Conservation (phyloP, 2,113 vertebrate genomes). For the Scartelaos histophorus region DNA sequence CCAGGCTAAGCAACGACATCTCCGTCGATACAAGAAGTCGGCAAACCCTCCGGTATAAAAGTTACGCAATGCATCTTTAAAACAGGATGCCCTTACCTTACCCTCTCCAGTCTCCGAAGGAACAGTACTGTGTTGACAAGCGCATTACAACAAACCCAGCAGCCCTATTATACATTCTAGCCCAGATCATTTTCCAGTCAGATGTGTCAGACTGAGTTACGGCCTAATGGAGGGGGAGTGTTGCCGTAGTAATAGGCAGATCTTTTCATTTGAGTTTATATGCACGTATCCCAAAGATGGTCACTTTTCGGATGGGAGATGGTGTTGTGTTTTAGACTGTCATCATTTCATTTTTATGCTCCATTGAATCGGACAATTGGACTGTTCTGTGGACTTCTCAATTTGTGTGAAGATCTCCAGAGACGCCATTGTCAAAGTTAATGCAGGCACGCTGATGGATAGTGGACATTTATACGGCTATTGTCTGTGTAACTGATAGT, state of each 20-base stretch:
- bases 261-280: conserved; percentile 31
- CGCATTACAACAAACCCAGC: conserved; percentile 17
- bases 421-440: neutral
- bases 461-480: neutral
- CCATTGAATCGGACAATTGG: conserved; percentile 2
- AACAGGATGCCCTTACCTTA: too few relatives aligned
- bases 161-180: conserved; percentile 26
- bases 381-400: neutral
- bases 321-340: conserved; percentile 11
- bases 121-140: conserved; percentile 25
- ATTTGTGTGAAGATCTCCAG: neutral
- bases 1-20: too few relatives aligned
- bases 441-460: neutral
- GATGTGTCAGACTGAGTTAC: conserved; percentile 53
- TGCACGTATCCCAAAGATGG: conserved; percentile 22
- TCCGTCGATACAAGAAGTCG: too few relatives aligned
- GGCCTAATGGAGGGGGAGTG: conserved; percentile 34
- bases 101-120: neutral
- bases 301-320: conserved; percentile 10
- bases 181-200: conserved; percentile 48
- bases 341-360: conserved; percentile 9
- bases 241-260: conserved; percentile 31
- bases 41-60: too few relatives aligned
- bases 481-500: neutral
- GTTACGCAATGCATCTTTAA: too few relatives aligned